phyloP scores from a whole-genome alignment of 2,113 vertebrate genomes.

The Etheostoma spectabile region DNA sequence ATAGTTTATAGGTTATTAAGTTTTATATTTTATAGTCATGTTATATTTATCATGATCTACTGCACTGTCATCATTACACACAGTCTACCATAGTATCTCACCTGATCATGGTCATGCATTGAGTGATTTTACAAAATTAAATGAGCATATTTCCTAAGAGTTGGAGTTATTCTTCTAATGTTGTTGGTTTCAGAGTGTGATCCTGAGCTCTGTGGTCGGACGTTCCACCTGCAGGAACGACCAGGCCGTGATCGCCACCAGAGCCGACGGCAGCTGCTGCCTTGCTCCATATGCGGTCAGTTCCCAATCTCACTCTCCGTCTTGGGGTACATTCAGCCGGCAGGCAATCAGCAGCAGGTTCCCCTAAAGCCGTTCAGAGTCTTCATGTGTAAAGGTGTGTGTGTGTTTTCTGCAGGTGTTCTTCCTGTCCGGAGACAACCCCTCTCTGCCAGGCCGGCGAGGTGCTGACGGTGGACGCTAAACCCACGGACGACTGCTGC shows the following conservation, averaged over 20 bases:
- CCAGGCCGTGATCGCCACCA: constrained; percentile 88
- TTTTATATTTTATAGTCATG: too few relatives aligned
- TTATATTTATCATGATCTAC: too few relatives aligned
- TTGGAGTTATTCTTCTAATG: not conserved
- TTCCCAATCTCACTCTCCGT: not conserved
- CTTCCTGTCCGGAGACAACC: constrained; percentile 83
- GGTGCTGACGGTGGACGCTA: constrained; percentile 87
- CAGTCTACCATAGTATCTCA: too few relatives aligned
- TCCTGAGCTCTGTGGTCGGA: constrained; percentile 87
- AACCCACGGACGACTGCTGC: constrained; percentile 92
- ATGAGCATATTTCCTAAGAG: not conserved
- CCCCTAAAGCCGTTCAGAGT: not conserved
- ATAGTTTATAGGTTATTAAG: too few relatives aligned
- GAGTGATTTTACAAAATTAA: too few relatives aligned
- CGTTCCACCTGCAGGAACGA: constrained; percentile 88
- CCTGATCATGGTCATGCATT: too few relatives aligned
- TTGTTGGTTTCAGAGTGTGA: constrained; percentile 89
- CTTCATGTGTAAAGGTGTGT: not conserved
- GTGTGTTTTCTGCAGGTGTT: constrained; percentile 85
- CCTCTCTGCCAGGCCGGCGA: constrained; percentile 91
- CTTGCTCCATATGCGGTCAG: constrained; percentile 91
- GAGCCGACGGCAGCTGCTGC: constrained; percentile 91
- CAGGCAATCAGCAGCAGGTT: not conserved
- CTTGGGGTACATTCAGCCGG: not conserved
- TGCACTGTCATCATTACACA: too few relatives aligned